A percentile compares a stretch with the other conserved stretches of the same genome.
These are phyloP conservation scores for Trialeurodes vaporariorum DNA, from an alignment of 1,140 invertebrate species.

Conservation along the genomic window DNA sequence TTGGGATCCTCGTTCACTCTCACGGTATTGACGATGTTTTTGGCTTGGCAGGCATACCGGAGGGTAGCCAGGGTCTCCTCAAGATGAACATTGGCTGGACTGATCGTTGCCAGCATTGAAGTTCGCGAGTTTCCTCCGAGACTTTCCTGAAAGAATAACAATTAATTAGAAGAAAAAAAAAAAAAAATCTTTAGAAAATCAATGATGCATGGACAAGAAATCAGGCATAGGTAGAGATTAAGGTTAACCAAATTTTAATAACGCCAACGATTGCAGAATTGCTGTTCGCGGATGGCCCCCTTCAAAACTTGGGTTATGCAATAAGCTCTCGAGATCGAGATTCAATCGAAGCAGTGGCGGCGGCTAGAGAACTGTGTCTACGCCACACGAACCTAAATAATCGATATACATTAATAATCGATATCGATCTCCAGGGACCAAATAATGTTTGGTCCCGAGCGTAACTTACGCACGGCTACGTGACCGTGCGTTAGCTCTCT, in stretches of 20 bases:
- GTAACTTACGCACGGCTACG: too few relatives aligned
- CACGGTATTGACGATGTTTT: constrained; percentile 73
- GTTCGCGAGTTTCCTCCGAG: constrained; percentile 52
- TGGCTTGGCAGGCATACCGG: constrained; percentile 74
- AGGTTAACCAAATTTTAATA: neutral
- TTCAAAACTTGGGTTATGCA: too few relatives aligned
- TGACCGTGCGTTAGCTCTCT: too few relatives aligned
- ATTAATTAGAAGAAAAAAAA: constrained; percentile 2
- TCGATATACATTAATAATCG: too few relatives aligned
- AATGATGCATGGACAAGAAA: neutral
- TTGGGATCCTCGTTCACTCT: constrained; percentile 63
- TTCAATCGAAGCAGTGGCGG: too few relatives aligned
- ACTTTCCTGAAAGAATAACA: constrained; percentile 40
- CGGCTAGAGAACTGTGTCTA: too few relatives aligned
- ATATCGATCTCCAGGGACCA: too few relatives aligned
- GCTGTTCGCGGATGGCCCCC: too few relatives aligned
- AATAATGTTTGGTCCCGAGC: too few relatives aligned
- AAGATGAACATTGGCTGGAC: constrained; percentile 61
- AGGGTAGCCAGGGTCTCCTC: constrained; percentile 77
- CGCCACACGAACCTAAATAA: too few relatives aligned
- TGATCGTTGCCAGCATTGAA: constrained; percentile 57
- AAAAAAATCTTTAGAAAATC: neutral
- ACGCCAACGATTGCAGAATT: too few relatives aligned
- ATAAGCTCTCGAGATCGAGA: too few relatives aligned
- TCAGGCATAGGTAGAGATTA: neutral